phyloP scores from a whole-genome alignment of 2,797 vertebrate genomes.

The Nasua narica region DNA sequence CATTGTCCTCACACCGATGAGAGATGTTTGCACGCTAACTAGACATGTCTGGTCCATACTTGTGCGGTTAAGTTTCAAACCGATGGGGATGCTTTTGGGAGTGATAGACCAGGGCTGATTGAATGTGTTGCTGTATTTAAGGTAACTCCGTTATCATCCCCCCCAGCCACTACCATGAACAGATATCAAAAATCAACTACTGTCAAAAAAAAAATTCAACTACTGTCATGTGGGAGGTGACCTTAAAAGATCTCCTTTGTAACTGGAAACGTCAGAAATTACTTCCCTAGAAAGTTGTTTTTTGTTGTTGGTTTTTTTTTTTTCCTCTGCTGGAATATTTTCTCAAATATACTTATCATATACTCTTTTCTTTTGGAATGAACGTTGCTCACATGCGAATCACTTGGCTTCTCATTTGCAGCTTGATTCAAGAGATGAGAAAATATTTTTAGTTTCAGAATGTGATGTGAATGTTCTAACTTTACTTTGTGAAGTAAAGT shows the following conservation, averaged over 20 bases:
- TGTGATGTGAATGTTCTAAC: background rate
- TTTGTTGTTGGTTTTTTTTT: background rate
- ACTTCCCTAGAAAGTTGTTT: background rate
- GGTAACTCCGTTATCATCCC: constrained; percentile 1
- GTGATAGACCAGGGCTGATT: background rate
- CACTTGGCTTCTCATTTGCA: constrained; percentile 13
- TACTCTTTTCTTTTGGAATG: background rate
- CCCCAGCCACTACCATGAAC: background rate
- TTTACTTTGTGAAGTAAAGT: background rate
- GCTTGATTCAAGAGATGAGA: background rate
- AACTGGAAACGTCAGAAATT: background rate
- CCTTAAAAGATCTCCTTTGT: background rate
- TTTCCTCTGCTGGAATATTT: background rate
- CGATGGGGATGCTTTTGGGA: background rate
- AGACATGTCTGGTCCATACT: background rate
- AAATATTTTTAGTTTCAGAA: constrained; percentile 19
- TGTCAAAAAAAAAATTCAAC: background rate
- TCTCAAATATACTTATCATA: background rate
- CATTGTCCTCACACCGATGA: background rate
- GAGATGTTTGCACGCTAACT: background rate
- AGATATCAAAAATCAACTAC: background rate
- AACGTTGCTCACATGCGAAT: background rate
- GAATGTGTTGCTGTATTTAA: constrained; percentile 8
- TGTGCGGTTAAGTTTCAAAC: constrained; percentile 31
- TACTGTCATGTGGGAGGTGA: background rate